phyloP scores from a whole-genome alignment of 2,113 vertebrate species.

The Neolamprologus falcicula region DNA sequence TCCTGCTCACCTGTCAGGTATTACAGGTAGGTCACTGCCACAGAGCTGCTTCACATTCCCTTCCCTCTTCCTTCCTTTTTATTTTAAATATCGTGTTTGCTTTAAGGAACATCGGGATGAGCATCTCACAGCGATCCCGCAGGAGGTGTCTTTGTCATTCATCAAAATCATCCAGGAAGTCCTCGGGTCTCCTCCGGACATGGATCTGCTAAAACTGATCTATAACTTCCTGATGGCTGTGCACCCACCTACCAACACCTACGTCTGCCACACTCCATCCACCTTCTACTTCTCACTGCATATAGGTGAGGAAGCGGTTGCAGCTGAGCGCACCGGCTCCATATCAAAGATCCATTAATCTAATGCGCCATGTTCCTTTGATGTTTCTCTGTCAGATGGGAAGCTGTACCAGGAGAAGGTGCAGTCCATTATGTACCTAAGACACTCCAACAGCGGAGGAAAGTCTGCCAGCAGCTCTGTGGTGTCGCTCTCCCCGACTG shows the following conservation, averaged over 20 bases:
- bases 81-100: neutral
- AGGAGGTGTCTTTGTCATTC: slow-evolving; percentile 89
- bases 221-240: slow-evolving; percentile 96
- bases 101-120: slow-evolving; percentile 90
- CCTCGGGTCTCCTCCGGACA: slow-evolving; percentile 92
- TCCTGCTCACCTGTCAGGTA: slow-evolving; percentile 92
- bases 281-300: slow-evolving; percentile 97
- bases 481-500: slow-evolving; percentile 75
- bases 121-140: slow-evolving; percentile 81
- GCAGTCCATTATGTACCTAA: slow-evolving; percentile 84
- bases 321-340: neutral
- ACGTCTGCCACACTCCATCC: slow-evolving; percentile 92
- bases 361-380: neutral
- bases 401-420: slow-evolving; percentile 95
- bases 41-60: neutral
- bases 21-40: slow-evolving; percentile 79
- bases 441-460: slow-evolving; percentile 82
- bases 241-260: slow-evolving; percentile 96
- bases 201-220: slow-evolving; percentile 86
- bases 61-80: neutral
- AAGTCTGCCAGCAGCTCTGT: slow-evolving; percentile 76
- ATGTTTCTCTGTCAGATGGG: slow-evolving; percentile 76
- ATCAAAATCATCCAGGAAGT: slow-evolving; percentile 99
- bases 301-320: slow-evolving; percentile 74
- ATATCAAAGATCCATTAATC: neutral